Evolutionary conservation across 2,113 vertebrate genomes (phyloP).

Genomic region (Apodemus sylvaticus): DNA sequence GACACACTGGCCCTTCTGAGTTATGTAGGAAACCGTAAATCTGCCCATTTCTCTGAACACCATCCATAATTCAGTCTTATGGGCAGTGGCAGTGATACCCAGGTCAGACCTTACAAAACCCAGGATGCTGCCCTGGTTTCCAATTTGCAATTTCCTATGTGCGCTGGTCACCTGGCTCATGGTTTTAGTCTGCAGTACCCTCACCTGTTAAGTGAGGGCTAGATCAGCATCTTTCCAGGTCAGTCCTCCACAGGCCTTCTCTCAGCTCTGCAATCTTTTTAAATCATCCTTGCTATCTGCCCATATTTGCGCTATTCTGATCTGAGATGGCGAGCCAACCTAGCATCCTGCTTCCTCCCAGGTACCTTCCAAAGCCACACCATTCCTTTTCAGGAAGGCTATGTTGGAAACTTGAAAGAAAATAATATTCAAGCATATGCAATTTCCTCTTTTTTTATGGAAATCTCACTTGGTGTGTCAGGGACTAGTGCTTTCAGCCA

Average conservation of each 20-base stretch:
- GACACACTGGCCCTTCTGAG: neutral
- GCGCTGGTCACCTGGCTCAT: neutral
- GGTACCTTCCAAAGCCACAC: neutral
- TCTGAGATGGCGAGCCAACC: neutral
- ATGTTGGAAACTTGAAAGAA: neutral
- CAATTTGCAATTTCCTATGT: neutral
- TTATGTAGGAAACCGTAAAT: neutral
- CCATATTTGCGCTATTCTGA: neutral
- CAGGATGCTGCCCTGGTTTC: neutral
- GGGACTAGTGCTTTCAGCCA: neutral
- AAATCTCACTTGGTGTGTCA: neutral
- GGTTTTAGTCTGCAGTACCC: neutral
- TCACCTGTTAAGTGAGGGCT: neutral
- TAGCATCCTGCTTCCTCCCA: neutral
- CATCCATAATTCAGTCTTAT: neutral
- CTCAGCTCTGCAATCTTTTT: neutral
- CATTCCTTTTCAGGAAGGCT: neutral
- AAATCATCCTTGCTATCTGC: neutral
- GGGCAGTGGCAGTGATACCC: neutral
- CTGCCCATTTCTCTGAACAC: neutral
- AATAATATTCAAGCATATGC: neutral
- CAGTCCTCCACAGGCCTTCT: neutral
- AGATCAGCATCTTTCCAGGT: neutral
- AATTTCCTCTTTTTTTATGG: neutral
- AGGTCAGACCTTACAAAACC: neutral